These are phyloP conservation scores for Labeo calbasu DNA, from an alignment of 2,797 vertebrate genomes.

Conservation along the genomic window DNA sequence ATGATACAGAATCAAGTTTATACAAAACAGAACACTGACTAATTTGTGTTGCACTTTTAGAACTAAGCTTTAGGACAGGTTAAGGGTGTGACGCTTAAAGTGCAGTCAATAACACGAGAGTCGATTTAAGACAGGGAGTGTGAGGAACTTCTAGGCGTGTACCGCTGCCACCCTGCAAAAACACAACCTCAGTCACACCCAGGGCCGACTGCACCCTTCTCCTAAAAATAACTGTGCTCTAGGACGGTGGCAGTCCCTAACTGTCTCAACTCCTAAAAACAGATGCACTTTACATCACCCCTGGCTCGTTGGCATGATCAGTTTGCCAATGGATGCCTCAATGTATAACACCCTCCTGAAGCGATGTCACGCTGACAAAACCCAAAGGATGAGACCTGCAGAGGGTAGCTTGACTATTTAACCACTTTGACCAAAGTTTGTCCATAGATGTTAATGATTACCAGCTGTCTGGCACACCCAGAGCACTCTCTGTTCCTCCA, in stretches of 20 bases:
- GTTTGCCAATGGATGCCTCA: constrained; percentile 39
- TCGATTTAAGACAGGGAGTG: constrained; percentile 30
- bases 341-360: constrained; percentile 23
- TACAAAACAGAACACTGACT: constrained; percentile 7
- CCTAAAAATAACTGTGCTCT: constrained; percentile 76
- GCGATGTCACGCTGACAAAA: constrained; percentile 48
- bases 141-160: constrained; percentile 44
- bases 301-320: constrained; percentile 13
- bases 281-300: constrained; percentile 50
- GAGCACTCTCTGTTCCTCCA: constrained; percentile 49
- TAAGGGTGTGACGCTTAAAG: constrained; percentile 38
- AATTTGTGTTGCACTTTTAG: constrained; percentile 13
- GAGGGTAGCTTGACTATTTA: constrained; percentile 46
- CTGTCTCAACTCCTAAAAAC: constrained; percentile 55
- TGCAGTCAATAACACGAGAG: constrained; percentile 13
- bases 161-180: constrained; percentile 37
- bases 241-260: constrained; percentile 48
- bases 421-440: constrained; percentile 72
- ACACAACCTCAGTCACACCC: constrained; percentile 60
- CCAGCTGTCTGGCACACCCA: constrained; percentile 57
- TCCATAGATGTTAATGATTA: constrained; percentile 75
- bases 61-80: constrained; percentile 15
- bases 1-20: not conserved
- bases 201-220: constrained; percentile 59
- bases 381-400: constrained; percentile 49